Evolutionary conservation across 2,113 vertebrate genomes (phyloP), one percentile per base, ranked within the genome.

Genomic region (Dipodomys stephensi): DNA sequence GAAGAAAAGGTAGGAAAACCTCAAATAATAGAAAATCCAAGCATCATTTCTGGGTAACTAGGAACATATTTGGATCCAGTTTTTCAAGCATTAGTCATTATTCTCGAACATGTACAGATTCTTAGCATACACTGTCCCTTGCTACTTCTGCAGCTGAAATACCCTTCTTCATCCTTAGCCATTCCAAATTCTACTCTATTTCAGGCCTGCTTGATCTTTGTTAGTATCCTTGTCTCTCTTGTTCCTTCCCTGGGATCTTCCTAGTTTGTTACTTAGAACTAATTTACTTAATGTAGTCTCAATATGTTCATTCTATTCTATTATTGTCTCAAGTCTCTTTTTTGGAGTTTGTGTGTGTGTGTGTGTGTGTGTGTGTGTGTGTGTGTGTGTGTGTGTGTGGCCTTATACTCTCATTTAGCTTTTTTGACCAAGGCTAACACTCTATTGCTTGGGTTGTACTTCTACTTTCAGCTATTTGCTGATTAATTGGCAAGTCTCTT

Each of bases 11-110:
- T 88, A 23, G 64, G 65, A 78, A 82, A 96, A 93, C 76, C 72
- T 49, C 74, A 92, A 94, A 94, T 65, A 83, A 57, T 69, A 82
- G 73, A 89, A 90, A 88, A 90, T 39, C 28, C 65, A 89, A 86
- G 57, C 7, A 28, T 27, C 25, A 68, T 90, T 86, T 86, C 28
- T 81, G 62, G 73, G 57, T 85, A 39, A 91, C 67, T 25, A 88
- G 80, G 32, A 77, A 76, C 13, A 72, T 7, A 15, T 13, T 64
- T n/a, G 46, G 46, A 28, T 77, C 69, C 73, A 93, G 10, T 46
- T 69, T 94, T 90, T 91, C 57, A 74, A 60, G 49, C 2, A 30
- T 84, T 80, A 83, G 20, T 88, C 32, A 27, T 60, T 91, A 39
- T 89, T 87, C 30, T 35, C 44, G n/a, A 84, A 39, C 22, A 53